Evolutionary conservation across 2,888 invertebrate genomes (phyloP).

Genomic region (Romanomermis culicivorax): DNA sequence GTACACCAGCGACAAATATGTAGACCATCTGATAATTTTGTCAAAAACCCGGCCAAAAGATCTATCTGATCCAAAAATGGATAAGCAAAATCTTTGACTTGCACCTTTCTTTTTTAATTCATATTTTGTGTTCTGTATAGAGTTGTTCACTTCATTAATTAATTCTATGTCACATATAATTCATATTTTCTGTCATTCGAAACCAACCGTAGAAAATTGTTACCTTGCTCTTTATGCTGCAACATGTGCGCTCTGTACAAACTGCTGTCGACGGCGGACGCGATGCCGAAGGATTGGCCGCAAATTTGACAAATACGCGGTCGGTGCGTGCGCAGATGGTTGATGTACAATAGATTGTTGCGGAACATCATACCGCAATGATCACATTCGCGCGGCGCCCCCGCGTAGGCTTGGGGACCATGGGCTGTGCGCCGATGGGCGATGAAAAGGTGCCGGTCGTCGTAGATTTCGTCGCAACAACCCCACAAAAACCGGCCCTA

Average conservation of each 20-base stretch:
- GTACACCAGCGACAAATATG: too few relatives aligned
- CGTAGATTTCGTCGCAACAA: slow-evolving; percentile 7
- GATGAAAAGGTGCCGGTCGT: slow-evolving; percentile 6
- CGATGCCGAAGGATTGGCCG: background rate
- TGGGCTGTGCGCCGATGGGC: slow-evolving; percentile 7
- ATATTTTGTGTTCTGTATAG: too few relatives aligned
- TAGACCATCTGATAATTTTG: too few relatives aligned
- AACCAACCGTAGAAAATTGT: too few relatives aligned
- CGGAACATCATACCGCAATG: slow-evolving; percentile 2
- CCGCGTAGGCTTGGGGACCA: background rate
- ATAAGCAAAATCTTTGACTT: too few relatives aligned
- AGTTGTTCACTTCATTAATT: too few relatives aligned
- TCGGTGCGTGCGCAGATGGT: slow-evolving; percentile 4
- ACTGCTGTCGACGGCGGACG: background rate
- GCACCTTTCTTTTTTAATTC: too few relatives aligned
- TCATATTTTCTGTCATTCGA: too few relatives aligned
- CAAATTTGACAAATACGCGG: background rate
- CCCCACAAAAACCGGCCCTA: slow-evolving; percentile 8
- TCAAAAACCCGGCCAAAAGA: too few relatives aligned
- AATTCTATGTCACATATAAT: too few relatives aligned
- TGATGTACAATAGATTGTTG: background rate
- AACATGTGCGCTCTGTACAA: slow-evolving; percentile 1
- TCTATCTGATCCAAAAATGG: too few relatives aligned
- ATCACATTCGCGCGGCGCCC: slow-evolving; percentile 1
- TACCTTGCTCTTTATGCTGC: background rate